phyloP scores from a whole-genome alignment of 2,888 invertebrate species.

The Lucinisca nassula region DNA sequence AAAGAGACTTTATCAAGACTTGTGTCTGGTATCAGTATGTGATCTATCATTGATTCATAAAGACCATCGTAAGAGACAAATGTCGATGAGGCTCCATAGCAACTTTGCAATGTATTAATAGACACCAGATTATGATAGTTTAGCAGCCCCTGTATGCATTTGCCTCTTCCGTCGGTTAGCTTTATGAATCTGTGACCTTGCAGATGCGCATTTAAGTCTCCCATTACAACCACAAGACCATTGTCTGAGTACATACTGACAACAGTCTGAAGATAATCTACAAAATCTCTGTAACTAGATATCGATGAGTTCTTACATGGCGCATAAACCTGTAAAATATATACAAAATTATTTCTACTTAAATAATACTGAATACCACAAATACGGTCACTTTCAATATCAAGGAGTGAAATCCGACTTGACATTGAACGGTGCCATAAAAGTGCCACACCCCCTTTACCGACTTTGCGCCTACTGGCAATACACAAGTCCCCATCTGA shows the following conservation, averaged over 20 bases:
- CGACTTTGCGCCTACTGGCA: background rate
- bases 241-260: background rate
- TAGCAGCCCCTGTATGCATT: background rate
- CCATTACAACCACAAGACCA: background rate
- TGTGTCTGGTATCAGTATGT: background rate
- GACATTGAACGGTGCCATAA: background rate
- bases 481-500: background rate
- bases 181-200: background rate
- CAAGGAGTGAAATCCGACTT: background rate
- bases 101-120: background rate
- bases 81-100: background rate
- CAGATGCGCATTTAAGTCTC: background rate
- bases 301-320: background rate
- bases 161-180: background rate
- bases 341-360: background rate
- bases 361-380: background rate
- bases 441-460: background rate
- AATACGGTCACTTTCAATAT: background rate
- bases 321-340: background rate
- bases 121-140: background rate
- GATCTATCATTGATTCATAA: background rate
- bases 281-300: background rate
- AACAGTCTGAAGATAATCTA: background rate
- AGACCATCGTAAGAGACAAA: background rate
- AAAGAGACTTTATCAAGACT: background rate